Base-by-base conservation (phyloP, 2,888 invertebrate species). In the Coleophora deauratella region DNA sequence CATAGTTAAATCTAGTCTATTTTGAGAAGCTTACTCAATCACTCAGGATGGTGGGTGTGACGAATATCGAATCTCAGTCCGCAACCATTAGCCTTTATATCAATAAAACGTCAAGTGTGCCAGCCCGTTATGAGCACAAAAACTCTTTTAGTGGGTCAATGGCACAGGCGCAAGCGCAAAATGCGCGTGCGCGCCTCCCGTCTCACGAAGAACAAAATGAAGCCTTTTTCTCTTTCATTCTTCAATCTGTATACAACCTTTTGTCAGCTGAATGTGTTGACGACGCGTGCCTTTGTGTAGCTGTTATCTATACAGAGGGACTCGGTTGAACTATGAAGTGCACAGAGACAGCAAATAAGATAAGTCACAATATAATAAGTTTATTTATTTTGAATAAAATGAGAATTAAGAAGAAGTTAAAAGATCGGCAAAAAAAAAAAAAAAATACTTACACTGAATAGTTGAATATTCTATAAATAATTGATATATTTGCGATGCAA, bases 61-160 rank as follows among this genome's bases (percentile, higher is more conserved):
- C 36, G 43, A 49, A 52, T 50, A 47, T 50, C 42, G 49, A 53
- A 55, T 57, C 60, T 55, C 61, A 62, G 62, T 62, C 61, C 58
- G 57, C 54, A 71, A 66, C 72, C 69, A 72, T 77, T 70, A 69
- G 62, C 57, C 65, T 66, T 68, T 67, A 67, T 69, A 78, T 81
- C 79, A 78, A 80, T 78, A 76, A 70, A 72, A 69, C 73, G 72
- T 63, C 62, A 72, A 82, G 78, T 79, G 72, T 77, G 76, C 57
- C 76, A 69, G 56, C 48, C 84, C 84, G 84, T 85, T 85, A 85
- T 62, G 56, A 63, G 67, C 47, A 80, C 78, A 85, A 82, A 84
- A 84, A 82, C 66, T 63, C 62, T 73, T 67, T 73, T 67, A 78
- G 72, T 84, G 52, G 84, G 84, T 85, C 82, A 85, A 63, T 73